phyloP scores from a whole-genome alignment of 1,140 invertebrate genomes.

The Cryptotermes secundus region DNA sequence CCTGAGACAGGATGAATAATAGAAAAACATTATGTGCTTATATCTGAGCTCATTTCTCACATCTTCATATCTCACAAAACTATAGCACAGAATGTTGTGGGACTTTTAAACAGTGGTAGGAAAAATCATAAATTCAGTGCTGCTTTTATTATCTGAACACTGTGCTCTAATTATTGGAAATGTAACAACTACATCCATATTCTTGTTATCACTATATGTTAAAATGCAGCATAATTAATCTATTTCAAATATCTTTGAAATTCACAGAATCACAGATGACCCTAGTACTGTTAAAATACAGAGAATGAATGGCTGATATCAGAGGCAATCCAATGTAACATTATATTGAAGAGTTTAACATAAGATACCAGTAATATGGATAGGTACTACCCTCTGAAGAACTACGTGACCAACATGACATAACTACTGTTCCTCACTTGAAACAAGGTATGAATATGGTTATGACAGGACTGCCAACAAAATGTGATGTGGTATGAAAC shows the following conservation, averaged over 20 bases:
- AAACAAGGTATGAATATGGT: not conserved
- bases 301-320: not conserved
- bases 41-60: not conserved
- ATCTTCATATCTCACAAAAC: not conserved
- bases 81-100: constrained; percentile 1
- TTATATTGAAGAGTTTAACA: not conserved
- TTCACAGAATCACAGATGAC: constrained; percentile 11
- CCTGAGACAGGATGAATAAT: not conserved
- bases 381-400: not conserved
- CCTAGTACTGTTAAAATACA: constrained; percentile 2
- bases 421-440: not conserved
- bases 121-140: not conserved
- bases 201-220: not conserved
- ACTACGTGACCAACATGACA: not conserved
- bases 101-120: not conserved
- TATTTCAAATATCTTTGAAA: constrained; percentile 5
- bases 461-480: not conserved
- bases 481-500: not conserved
- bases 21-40: constrained; percentile 13
- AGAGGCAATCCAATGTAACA: not conserved
- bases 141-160: not conserved
- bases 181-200: not conserved
- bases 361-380: not conserved
- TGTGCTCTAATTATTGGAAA: not conserved
- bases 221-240: not conserved